Conservation (phyloP, 2,113 vertebrate genomes). For the Ibidorhyncha struthersii region DNA sequence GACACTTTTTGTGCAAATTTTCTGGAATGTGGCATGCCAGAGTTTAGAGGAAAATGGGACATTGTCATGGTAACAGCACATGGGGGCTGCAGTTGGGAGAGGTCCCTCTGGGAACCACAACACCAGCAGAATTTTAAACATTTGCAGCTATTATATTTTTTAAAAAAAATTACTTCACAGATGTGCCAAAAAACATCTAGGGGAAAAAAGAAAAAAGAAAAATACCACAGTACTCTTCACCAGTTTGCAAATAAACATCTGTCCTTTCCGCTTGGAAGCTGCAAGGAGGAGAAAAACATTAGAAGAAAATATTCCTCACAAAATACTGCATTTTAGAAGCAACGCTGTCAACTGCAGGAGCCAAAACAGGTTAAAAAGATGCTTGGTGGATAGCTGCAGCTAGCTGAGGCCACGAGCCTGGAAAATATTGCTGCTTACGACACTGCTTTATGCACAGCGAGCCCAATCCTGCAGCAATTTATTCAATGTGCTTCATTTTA, state of each 20-base stretch:
- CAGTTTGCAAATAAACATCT: not conserved
- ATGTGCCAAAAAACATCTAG: not conserved
- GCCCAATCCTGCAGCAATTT: not conserved
- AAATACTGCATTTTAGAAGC: fast-evolving
- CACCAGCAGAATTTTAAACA: not conserved
- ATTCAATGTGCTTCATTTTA: fast-evolving
- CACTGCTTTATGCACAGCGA: not conserved
- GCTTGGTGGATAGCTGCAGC: not conserved
- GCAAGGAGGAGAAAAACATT: not conserved
- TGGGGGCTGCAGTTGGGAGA: slow-evolving; percentile 13
- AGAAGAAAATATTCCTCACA: not conserved
- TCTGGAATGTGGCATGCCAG: not conserved
- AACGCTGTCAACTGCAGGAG: not conserved
- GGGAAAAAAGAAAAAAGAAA: not conserved
- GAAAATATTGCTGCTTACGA: not conserved
- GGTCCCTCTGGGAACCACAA: not conserved
- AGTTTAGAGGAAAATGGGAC: slow-evolving; percentile 12
- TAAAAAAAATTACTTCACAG: not conserved
- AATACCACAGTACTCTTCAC: not conserved
- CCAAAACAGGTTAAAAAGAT: not conserved
- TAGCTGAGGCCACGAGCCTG: not conserved
- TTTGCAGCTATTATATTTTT: not conserved
- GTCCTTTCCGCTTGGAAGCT: not conserved
- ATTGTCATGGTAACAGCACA: not conserved
- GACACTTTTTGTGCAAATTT: slow-evolving; percentile 18